Evolutionary conservation across 1,140 invertebrate species (phyloP).

Genomic region (Cryptotermes secundus): DNA sequence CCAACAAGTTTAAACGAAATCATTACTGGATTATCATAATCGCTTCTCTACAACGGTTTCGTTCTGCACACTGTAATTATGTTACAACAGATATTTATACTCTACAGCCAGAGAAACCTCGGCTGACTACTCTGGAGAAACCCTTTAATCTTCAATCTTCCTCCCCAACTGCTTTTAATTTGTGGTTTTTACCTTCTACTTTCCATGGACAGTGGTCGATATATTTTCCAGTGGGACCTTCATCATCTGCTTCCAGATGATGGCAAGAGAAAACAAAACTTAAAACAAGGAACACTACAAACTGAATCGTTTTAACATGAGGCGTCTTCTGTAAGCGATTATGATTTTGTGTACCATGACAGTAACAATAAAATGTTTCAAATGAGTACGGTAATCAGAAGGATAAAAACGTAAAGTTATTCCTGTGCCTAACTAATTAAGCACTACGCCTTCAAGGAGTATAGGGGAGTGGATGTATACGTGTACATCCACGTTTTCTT

Average conservation of each 20-base stretch:
- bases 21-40: not conserved
- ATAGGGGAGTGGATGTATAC: too few relatives aligned
- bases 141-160: not conserved
- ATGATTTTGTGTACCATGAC: too few relatives aligned
- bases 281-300: too few relatives aligned
- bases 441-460: too few relatives aligned
- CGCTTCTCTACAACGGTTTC: not conserved
- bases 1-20: conserved; percentile 1
- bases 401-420: too few relatives aligned
- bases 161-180: conserved; percentile 5
- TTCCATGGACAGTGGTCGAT: conserved; percentile 3
- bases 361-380: too few relatives aligned
- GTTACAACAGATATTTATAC: not conserved
- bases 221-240: conserved; percentile 1
- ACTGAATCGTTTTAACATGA: too few relatives aligned
- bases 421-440: too few relatives aligned
- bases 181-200: conserved; percentile 3
- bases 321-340: too few relatives aligned
- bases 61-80: not conserved
- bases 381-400: too few relatives aligned
- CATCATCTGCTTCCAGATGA: conserved; percentile 7
- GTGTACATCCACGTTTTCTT: too few relatives aligned
- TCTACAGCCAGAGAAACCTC: not conserved
- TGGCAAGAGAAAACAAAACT: not conserved
- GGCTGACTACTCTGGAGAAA: not conserved